Evolutionary conservation across 2,888 invertebrate species (phyloP).

Genomic region (Netelia melanura): DNA sequence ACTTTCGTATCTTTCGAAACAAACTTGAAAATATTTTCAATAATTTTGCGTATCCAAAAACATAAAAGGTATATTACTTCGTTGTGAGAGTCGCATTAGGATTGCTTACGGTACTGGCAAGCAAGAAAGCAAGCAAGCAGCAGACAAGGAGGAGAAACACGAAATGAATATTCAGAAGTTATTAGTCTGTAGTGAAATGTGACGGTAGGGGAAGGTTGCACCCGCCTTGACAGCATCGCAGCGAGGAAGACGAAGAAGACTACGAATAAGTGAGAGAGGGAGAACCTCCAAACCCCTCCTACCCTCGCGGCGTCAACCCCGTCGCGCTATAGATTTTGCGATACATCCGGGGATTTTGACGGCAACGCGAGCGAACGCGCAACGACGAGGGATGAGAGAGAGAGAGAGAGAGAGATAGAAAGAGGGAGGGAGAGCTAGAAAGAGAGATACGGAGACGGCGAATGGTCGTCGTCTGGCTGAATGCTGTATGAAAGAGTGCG

Average conservation of each 20-base stretch:
- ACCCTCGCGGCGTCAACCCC: constrained; percentile 64
- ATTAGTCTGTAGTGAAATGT: constrained; percentile 85
- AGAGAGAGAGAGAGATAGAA: constrained; percentile 64
- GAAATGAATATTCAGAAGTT: constrained; percentile 85
- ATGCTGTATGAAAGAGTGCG: constrained; percentile 55
- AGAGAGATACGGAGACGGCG: constrained; percentile 65
- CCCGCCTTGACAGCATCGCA: constrained; percentile 81
- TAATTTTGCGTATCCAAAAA: not conserved
- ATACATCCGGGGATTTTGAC: constrained; percentile 80
- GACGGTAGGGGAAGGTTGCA: constrained; percentile 80
- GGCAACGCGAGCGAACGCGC: constrained; percentile 48
- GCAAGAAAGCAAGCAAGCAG: constrained; percentile 68
- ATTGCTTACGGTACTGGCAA: constrained; percentile 77
- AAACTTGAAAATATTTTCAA: not conserved
- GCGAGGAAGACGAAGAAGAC: constrained; percentile 39
- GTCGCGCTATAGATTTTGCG: constrained; percentile 82
- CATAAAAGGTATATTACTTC: constrained; percentile 41
- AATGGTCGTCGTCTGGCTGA: constrained; percentile 69
- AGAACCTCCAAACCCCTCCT: constrained; percentile 71
- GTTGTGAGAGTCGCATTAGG: constrained; percentile 82
- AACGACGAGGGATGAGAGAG: constrained; percentile 48
- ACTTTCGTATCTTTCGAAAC: no score
- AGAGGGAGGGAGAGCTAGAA: constrained; percentile 56
- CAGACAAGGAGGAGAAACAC: constrained; percentile 84
- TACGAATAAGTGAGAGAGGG: constrained; percentile 4